Evolutionary conservation across 2,113 vertebrate genomes (phyloP).

Genomic region (Ceratotherium simum): DNA sequence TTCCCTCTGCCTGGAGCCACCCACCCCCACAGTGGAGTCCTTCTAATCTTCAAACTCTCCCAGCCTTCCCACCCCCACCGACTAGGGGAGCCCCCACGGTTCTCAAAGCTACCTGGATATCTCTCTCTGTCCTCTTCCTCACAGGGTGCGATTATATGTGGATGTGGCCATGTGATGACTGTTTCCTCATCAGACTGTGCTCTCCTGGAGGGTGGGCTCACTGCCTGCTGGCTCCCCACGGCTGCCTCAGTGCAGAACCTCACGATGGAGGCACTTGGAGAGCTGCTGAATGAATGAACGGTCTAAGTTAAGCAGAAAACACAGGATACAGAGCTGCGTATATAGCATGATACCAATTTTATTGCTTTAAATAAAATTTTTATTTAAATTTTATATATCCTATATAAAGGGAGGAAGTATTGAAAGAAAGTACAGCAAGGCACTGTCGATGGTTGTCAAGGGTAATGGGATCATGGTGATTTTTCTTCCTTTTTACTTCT

Average conservation of each 20-base stretch:
- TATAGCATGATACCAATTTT: slow-evolving; percentile 54
- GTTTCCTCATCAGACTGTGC: not conserved
- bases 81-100: not conserved
- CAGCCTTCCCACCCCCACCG: not conserved
- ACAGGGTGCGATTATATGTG: not conserved
- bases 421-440: slow-evolving; percentile 28
- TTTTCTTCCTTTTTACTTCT: slow-evolving; percentile 51
- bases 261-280: not conserved
- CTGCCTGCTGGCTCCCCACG: not conserved
- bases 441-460: slow-evolving; percentile 33
- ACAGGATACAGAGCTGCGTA: not conserved
- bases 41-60: not conserved
- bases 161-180: not conserved
- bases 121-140: not conserved
- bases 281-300: not conserved
- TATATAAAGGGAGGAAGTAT: slow-evolving; percentile 59
- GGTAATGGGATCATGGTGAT: slow-evolving; percentile 37
- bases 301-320: slow-evolving; percentile 13
- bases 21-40: not conserved
- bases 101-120: not conserved
- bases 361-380: slow-evolving; percentile 76
- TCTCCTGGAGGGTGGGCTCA: not conserved
- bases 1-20: not conserved
- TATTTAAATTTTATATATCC: slow-evolving; percentile 70
- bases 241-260: not conserved